Conservation (phyloP, 2,113 vertebrate genomes). For the Pantherophis guttatus region DNA sequence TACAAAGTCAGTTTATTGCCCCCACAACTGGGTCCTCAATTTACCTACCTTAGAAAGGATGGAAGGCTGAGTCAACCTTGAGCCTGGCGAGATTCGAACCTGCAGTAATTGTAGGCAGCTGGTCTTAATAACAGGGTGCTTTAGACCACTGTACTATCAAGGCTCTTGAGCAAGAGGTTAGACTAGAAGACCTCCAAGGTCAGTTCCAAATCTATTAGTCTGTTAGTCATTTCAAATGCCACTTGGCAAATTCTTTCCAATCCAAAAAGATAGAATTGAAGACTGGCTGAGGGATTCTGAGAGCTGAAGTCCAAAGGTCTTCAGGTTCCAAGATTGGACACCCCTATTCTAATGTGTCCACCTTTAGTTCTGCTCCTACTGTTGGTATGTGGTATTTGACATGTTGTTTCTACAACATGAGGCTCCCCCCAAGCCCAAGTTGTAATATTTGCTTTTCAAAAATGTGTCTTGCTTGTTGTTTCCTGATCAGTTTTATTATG, state of each 20-base stretch:
- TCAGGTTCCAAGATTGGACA: neutral
- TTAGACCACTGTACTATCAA: no score
- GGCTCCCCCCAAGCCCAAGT: neutral
- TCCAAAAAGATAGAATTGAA: neutral
- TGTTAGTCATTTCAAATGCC: neutral
- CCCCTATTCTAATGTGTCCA: neutral
- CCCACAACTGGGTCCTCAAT: no score
- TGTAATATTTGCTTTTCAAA: neutral
- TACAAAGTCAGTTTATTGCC: no score
- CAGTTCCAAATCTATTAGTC: neutral
- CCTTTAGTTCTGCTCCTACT: neutral
- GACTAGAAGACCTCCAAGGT: neutral
- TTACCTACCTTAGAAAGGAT: no score
- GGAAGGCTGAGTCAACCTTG: no score
- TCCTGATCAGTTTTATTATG: neutral
- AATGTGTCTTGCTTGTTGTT: neutral
- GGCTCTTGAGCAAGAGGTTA: no score
- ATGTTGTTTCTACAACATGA: neutral
- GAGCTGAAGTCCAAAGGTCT: neutral
- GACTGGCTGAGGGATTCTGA: neutral
- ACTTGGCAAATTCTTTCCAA: neutral
- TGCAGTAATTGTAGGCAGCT: no score
- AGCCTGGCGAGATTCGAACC: no score
- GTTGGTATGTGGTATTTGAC: neutral
- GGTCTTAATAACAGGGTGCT: no score